phyloP scores from a whole-genome alignment of 2,113 vertebrate species.

The Cyphomyrus discorhynchus region DNA sequence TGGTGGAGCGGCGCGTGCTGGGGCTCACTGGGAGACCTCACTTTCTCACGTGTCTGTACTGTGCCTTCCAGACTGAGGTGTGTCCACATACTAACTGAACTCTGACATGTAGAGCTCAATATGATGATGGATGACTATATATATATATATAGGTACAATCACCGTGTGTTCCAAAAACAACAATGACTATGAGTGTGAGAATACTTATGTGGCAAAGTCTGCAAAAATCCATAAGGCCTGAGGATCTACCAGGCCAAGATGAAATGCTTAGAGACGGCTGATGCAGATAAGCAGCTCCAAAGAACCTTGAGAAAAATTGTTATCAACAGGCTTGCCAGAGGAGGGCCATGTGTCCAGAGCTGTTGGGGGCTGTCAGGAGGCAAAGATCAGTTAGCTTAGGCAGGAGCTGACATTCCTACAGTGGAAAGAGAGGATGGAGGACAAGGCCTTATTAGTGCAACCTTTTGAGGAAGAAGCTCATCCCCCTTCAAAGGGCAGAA shows the following conservation, averaged over 20 bases:
- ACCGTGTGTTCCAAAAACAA: neutral
- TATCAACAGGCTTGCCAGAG: neutral
- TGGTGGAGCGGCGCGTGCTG: conserved; percentile 82
- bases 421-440: neutral
- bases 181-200: neutral
- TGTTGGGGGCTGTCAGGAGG: neutral
- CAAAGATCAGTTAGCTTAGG: conserved; percentile 11
- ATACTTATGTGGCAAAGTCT: neutral
- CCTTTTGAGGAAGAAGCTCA: neutral
- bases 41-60: conserved; percentile 81
- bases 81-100: conserved; percentile 14
- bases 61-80: conserved; percentile 84
- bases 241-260: neutral
- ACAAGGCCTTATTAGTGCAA: neutral
- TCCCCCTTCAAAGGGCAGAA: neutral
- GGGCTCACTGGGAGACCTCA: conserved; percentile 71
- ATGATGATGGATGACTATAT: neutral
- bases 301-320: conserved; percentile 2
- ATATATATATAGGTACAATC: neutral
- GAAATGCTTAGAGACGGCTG: neutral
- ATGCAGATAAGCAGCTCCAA: neutral
- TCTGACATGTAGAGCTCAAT: neutral
- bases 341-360: neutral
- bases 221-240: neutral
- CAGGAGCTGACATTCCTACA: conserved; percentile 9